phyloP scores from a whole-genome alignment of 2,113 vertebrate genomes.

The Emydura subglobosa region DNA sequence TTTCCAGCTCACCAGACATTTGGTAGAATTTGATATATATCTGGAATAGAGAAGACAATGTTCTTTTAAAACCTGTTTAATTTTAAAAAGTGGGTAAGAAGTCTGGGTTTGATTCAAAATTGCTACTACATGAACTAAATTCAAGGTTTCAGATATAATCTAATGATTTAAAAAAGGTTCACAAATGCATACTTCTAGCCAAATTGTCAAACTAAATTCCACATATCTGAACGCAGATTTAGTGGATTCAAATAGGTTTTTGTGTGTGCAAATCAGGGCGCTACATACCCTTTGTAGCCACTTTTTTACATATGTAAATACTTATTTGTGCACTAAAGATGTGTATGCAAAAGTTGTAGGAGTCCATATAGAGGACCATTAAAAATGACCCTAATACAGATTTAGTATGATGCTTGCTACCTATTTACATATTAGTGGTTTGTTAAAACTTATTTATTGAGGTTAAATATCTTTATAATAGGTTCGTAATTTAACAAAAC shows the following conservation, averaged over 20 bases:
- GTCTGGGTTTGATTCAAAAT: background rate
- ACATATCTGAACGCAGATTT: background rate
- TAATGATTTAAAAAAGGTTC: background rate
- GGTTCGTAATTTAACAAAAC: background rate
- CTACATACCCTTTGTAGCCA: background rate
- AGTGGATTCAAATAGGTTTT: background rate
- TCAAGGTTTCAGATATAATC: background rate
- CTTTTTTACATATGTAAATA: background rate
- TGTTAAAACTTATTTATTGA: background rate
- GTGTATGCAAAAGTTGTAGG: fast-evolving
- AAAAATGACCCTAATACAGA: background rate
- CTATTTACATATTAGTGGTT: background rate
- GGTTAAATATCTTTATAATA: background rate
- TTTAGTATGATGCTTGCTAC: background rate
- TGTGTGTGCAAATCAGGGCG: background rate
- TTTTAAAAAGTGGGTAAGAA: background rate
- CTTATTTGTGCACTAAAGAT: fast-evolving
- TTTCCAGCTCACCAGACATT: background rate
- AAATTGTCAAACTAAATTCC: background rate
- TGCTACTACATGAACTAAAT: background rate
- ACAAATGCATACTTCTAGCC: background rate
- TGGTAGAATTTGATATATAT: background rate
- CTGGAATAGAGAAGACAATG: background rate
- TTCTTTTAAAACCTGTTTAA: background rate
- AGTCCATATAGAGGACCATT: background rate